Evolutionary conservation across 2,888 invertebrate species (phyloP).

Genomic region (Orchesellides sinensis): DNA sequence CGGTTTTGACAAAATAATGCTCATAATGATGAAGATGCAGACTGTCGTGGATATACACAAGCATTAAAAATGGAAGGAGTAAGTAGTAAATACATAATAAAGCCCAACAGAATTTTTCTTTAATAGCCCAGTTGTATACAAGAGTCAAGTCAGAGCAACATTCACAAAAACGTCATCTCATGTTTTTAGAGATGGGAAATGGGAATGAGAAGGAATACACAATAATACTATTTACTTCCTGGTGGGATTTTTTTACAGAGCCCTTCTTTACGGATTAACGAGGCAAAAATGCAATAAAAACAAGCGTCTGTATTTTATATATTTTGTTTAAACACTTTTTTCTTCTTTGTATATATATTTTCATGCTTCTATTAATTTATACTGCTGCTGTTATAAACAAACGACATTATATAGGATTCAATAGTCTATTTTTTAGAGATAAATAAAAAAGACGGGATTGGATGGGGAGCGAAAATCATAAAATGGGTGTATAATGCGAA

Average conservation of each 20-base stretch:
- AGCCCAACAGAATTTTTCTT: too few species aligned
- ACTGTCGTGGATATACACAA: not conserved
- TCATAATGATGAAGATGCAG: slow-evolving; percentile 43
- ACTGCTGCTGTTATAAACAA: slow-evolving; percentile 15
- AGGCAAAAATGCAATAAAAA: slow-evolving; percentile 51
- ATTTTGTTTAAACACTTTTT: slow-evolving; percentile 22
- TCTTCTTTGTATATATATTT: not conserved
- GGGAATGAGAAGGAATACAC: not conserved
- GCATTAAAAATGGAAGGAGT: not conserved
- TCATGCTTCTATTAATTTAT: slow-evolving; percentile 20
- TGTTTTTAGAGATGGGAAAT: not conserved
- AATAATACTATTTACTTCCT: slow-evolving; percentile 3
- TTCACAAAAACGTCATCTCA: not conserved
- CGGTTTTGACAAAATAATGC: slow-evolving; percentile 44
- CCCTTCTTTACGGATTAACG: slow-evolving; percentile 52
- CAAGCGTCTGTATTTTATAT: slow-evolving; percentile 48
- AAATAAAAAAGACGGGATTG: too few species aligned
- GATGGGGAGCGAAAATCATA: not conserved
- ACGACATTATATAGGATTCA: too few species aligned
- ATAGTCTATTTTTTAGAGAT: too few species aligned
- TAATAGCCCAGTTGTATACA: too few species aligned
- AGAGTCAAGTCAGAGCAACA: too few species aligned
- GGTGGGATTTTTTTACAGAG: slow-evolving; percentile 31
- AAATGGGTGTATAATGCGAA: not conserved
- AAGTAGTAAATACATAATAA: slow-evolving; percentile 12